Conservation (phyloP, 37 sponge, comb jelly and placozoan species). For the Oscarella lobularis region DNA sequence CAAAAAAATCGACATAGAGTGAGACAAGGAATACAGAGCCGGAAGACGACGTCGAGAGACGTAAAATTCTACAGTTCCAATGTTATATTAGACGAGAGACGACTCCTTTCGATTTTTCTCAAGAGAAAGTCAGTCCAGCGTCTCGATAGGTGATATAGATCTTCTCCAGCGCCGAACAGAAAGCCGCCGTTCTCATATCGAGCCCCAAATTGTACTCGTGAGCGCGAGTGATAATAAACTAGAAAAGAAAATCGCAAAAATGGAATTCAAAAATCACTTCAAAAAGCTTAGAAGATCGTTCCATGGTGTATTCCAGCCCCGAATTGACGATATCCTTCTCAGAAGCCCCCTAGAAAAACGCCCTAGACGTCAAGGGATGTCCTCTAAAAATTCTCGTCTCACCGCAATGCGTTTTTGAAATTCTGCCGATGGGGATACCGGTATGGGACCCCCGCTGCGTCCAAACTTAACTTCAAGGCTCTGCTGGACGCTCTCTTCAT, state of each 20-base stretch:
- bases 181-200: conserved; percentile 91
- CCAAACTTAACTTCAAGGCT: conserved; percentile 82
- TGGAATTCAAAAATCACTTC: background rate
- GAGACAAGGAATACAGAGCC: too few relatives aligned
- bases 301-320: conserved; percentile 95
- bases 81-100: too few relatives aligned
- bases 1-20: too few relatives aligned
- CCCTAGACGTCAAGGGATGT: too few relatives aligned
- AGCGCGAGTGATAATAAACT: conserved; percentile 79
- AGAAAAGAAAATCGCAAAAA: background rate
- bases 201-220: conserved; percentile 79
- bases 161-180: conserved; percentile 77
- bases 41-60: too few relatives aligned
- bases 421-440: conserved; percentile 65
- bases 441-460: conserved; percentile 43
- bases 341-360: conserved; percentile 88
- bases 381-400: too few relatives aligned
- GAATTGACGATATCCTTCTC: conserved; percentile 99
- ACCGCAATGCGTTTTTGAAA: conserved; percentile 67
- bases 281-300: conserved; percentile 85
- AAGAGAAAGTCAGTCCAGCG: conserved; percentile 48
- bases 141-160: conserved; percentile 69
- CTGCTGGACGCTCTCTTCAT: conserved; percentile 76
- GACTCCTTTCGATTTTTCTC: too few relatives aligned
- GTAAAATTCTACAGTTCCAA: too few relatives aligned